Evolutionary conservation across 2,888 invertebrate genomes (phyloP).

Genomic region (Dexiosoma caninum): DNA sequence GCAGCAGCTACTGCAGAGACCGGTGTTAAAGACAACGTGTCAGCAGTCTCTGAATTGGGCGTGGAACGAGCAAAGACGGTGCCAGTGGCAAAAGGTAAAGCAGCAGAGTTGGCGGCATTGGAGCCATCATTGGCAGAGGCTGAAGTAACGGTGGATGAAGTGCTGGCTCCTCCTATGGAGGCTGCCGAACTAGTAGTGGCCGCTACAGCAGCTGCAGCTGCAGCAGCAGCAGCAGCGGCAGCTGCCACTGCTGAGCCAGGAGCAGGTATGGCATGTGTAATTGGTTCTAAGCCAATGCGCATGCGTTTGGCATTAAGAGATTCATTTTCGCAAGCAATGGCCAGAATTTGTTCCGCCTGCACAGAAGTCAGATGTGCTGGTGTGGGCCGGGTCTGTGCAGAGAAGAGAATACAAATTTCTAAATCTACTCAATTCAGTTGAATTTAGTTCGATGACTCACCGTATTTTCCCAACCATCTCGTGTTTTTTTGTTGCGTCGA

Average conservation of each 20-base stretch:
- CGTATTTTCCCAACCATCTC: slow-evolving; percentile 93
- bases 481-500: slow-evolving; percentile 93
- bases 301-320: slow-evolving; percentile 98
- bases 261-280: slow-evolving; percentile 89
- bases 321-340: slow-evolving; percentile 97
- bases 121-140: slow-evolving; percentile 70
- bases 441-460: slow-evolving; percentile 78
- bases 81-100: slow-evolving; percentile 71
- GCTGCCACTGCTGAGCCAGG: slow-evolving; percentile 75
- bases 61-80: slow-evolving; percentile 74
- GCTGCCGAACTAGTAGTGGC: slow-evolving; percentile 68
- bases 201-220: slow-evolving; percentile 68
- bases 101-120: slow-evolving; percentile 69
- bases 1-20: slow-evolving; percentile 69
- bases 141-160: slow-evolving; percentile 71
- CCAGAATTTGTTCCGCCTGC: slow-evolving; percentile 96
- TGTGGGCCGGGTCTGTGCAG: slow-evolving; percentile 89
- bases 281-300: slow-evolving; percentile 96
- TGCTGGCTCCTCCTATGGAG: slow-evolving; percentile 66
- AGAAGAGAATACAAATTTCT: not conserved
- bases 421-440: no score
- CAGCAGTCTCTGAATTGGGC: slow-evolving; percentile 74
- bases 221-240: slow-evolving; percentile 72
- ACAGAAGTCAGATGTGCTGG: slow-evolving; percentile 98
- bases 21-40: slow-evolving; percentile 71